Percentiles rank a stretch among this genome's conserved stretches.
Evolutionary conservation across 2,113 vertebrate species (phyloP).

Genomic region (Mustelus asterias): DNA sequence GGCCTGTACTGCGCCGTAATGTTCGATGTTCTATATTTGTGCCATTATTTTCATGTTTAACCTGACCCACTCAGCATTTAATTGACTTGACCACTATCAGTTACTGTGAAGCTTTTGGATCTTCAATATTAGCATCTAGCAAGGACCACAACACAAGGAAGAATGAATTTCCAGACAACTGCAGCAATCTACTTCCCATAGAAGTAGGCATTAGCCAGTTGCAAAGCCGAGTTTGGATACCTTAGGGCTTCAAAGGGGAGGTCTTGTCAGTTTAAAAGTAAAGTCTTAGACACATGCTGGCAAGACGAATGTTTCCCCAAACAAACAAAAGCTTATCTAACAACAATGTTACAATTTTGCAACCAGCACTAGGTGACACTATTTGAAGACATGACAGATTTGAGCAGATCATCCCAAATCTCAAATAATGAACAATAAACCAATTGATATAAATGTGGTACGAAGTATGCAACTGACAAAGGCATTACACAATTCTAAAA

Average conservation of each 20-base stretch:
- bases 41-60: background rate
- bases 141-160: background rate
- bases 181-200: background rate
- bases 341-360: background rate
- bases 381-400: background rate
- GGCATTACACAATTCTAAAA: background rate
- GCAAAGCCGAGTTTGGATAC: background rate
- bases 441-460: background rate
- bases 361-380: background rate
- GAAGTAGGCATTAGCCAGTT: background rate
- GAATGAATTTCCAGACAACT: background rate
- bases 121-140: background rate
- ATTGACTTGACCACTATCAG: background rate
- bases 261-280: background rate
- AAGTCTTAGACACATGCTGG: background rate
- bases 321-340: slow-evolving; percentile 7
- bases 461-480: background rate
- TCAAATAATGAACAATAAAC: background rate
- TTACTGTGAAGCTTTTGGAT: background rate
- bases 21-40: background rate
- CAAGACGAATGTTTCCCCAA: background rate
- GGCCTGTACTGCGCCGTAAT: no score
- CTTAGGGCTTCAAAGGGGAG: background rate
- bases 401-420: background rate
- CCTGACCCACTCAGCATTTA: background rate